phyloP scores from a whole-genome alignment of 2,113 vertebrate genomes.

The Pteronura brasiliensis region DNA sequence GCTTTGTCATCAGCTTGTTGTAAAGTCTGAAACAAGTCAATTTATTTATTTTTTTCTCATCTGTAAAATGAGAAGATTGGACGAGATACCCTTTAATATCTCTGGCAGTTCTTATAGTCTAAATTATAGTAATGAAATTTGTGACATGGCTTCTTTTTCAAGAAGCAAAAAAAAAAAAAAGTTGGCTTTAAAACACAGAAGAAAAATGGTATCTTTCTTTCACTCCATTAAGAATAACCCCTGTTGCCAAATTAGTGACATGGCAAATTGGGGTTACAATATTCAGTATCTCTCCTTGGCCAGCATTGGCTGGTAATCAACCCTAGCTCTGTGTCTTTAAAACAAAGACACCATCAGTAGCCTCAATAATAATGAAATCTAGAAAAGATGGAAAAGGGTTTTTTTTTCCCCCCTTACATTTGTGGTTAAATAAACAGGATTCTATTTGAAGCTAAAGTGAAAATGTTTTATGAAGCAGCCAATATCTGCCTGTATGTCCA shows the following conservation, averaged over 20 bases:
- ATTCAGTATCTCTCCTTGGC: not conserved
- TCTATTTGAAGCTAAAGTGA: not conserved
- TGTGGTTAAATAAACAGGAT: not conserved
- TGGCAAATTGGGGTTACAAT: not conserved
- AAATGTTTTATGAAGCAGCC: not conserved
- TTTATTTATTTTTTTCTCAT: not conserved
- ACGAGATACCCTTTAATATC: not conserved
- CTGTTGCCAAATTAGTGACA: constrained; percentile 43
- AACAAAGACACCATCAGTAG: not conserved
- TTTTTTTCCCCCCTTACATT: not conserved
- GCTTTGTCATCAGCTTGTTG: not conserved
- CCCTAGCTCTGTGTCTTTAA: constrained; percentile 21
- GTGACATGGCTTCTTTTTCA: constrained; percentile 46
- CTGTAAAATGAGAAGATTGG: not conserved
- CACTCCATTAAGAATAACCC: constrained; percentile 31
- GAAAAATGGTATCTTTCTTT: constrained; percentile 55
- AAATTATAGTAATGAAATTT: constrained; percentile 16
- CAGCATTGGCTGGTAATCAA: not conserved
- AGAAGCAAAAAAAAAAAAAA: not conserved
- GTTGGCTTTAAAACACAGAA: constrained; percentile 46
- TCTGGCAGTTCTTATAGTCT: not conserved
- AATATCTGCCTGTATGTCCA: not conserved
- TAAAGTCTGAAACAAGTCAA: not conserved
- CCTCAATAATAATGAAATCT: not conserved
- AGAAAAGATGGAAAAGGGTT: not conserved